Base-by-base conservation (phyloP, 2,797 vertebrate species). In the Sternarchorhynchus goeldii region DNA sequence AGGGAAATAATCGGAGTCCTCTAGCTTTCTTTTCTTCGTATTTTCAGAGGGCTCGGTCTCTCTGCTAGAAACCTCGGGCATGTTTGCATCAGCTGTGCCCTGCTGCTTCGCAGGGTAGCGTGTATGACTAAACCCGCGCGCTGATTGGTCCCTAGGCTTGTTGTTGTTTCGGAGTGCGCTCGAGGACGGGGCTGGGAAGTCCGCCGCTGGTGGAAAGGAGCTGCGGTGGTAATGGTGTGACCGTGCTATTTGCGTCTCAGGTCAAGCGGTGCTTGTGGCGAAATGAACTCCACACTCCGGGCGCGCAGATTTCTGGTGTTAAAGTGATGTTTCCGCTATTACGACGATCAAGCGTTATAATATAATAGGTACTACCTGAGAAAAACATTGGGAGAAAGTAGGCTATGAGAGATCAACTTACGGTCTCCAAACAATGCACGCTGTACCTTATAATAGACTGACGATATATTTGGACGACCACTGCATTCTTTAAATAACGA, bases 21-120 rank as follows among this genome's bases (percentile, higher is more conserved):
- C 91, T 89, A 86, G 81, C 75, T 87, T 89, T 82, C 93, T 92
- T 89, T 75, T 87, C 78, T 87, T 83, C 76, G 84, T 75, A 83
- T 89, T 89, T 77, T 85, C 82, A 78, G 72, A 55, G 73, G 56
- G 80, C 83, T 76, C 85, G 80, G 81, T 84, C 78, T 87, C 89
- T 69, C 64, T 76, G 72, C 88, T 77, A 79, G 87, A 81, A 74
- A 88, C 89, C 86, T 92, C 88, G n/a, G 92, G 88, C 95, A 96
- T 94, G 73, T 85, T 90, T 77, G 60, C 36, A 45, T 36, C 58
- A 34, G 73, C 10, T 63, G 4, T 56, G 70, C 59, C 55, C 39
- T 74, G 34, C 20, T 67, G 6, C 73, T 50, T 39, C 55, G 67
- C 25, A 18, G 45, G 41, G 21, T 50, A 45, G 41, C 16, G 36